These are phyloP conservation scores for Lymantria dispar DNA, from an alignment of 2,888 invertebrate genomes.

Conservation along the genomic window DNA sequence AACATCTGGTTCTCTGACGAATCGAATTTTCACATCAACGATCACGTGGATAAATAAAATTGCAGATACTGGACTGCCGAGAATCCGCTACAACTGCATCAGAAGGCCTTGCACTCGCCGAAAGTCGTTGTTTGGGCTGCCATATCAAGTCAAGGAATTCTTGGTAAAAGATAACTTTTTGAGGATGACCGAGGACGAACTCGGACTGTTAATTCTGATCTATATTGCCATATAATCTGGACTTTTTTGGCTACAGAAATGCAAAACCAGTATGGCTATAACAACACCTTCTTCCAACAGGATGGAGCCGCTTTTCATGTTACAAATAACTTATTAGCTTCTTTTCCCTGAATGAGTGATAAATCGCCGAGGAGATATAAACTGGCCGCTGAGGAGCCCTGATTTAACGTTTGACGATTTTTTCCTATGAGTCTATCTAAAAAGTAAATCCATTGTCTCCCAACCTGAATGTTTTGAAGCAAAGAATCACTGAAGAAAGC, in stretches of 20 bases:
- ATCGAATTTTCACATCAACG: too few species aligned
- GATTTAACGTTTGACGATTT: too few species aligned
- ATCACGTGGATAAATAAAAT: constrained; percentile 19
- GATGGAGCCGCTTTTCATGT: neutral
- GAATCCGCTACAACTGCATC: constrained; percentile 23
- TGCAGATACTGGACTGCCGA: constrained; percentile 13
- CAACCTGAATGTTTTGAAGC: constrained; percentile 15
- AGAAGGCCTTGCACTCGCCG: constrained; percentile 17
- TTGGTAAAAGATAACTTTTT: too few species aligned
- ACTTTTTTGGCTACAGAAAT: constrained; percentile 27
- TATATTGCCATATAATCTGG: constrained; percentile 11
- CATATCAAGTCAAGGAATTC: neutral
- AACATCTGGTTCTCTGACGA: constrained; percentile 13
- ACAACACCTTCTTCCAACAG: constrained; percentile 20
- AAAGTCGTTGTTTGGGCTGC: constrained; percentile 6
- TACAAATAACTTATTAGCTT: neutral
- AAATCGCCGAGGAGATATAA: constrained; percentile 25
- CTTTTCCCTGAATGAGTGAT: constrained; percentile 23
- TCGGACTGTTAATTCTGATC: constrained; percentile 19
- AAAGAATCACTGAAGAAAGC: constrained; percentile 31
- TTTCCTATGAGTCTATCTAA: too few species aligned
- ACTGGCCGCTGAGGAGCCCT: constrained; percentile 21
- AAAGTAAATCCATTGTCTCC: constrained; percentile 24
- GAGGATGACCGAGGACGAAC: too few species aligned
- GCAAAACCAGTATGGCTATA: constrained; percentile 28